Conservation (phyloP, 2,113 vertebrate species). For the Synchiropus splendidus region DNA sequence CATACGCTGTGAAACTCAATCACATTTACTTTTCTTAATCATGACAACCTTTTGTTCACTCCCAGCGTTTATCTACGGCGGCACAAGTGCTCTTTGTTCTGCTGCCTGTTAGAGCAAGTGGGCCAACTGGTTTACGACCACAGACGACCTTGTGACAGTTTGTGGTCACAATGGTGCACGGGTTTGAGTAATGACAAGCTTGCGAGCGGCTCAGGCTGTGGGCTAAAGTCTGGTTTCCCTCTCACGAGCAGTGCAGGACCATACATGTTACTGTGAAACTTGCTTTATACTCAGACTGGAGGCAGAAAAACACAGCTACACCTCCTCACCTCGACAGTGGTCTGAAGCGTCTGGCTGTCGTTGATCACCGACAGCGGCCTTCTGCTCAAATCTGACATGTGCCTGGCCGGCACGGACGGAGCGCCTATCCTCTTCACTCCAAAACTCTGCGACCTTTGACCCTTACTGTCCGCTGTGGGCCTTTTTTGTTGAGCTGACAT, state of each 20-base stretch:
- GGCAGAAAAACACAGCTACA: constrained; percentile 30
- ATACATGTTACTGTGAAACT: constrained; percentile 18
- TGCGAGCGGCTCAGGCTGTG: constrained; percentile 2
- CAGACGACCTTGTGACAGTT: constrained; percentile 1
- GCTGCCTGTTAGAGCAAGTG: constrained; percentile 28
- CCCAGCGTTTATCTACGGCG: too few species aligned
- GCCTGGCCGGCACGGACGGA: constrained; percentile 1
- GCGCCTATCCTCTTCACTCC: constrained; percentile 1
- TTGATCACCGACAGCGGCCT: constrained; percentile 1
- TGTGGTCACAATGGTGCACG: constrained; percentile 14
- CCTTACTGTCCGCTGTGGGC: constrained; percentile 1
- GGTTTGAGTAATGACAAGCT: constrained; percentile 22
- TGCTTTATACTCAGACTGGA: constrained; percentile 6
- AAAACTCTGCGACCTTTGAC: constrained; percentile 27
- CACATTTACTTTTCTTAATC: too few species aligned
- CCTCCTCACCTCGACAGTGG: constrained; percentile 2
- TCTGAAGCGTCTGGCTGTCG: background rate
- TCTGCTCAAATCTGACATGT: constrained; percentile 15
- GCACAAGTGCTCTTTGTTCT: constrained; percentile 25
- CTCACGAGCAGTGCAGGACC: constrained; percentile 16
- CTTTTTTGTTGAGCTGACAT: constrained; percentile 3
- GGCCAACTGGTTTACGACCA: constrained; percentile 54
- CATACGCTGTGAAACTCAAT: too few species aligned
- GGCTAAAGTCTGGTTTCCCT: background rate
- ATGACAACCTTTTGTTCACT: too few species aligned